Conservation (phyloP, 2,888 invertebrate species). For the Teleogryllus oceanicus region DNA sequence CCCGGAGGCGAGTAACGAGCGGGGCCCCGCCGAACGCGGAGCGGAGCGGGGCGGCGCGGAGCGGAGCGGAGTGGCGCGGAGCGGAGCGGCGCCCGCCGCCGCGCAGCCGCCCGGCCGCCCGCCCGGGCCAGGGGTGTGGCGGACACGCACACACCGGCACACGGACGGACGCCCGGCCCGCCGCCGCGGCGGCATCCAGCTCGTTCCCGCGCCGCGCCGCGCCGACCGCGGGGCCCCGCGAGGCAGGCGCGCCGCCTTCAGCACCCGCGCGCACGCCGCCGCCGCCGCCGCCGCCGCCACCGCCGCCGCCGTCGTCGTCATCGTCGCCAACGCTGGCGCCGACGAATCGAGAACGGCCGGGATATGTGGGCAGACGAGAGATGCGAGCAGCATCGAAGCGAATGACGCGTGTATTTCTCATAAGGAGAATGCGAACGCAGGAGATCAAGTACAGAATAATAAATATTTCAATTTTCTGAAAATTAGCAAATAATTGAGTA, state of each 20-base stretch:
- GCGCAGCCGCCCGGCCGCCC: not conserved
- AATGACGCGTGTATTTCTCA: too few relatives aligned
- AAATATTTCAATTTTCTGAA: too few relatives aligned
- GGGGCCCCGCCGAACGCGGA: not conserved
- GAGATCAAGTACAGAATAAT: too few relatives aligned
- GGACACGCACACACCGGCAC: slow-evolving; percentile 7
- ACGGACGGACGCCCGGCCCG: not conserved
- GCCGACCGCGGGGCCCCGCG: not conserved
- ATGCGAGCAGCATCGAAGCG: too few relatives aligned
- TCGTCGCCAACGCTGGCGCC: too few relatives aligned
- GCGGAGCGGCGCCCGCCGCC: not conserved
- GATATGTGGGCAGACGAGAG: too few relatives aligned
- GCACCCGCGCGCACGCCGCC: too few relatives aligned
- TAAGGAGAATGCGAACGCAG: too few relatives aligned
- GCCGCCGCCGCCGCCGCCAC: too few relatives aligned
- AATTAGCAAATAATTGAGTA: too few relatives aligned
- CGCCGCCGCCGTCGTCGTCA: too few relatives aligned
- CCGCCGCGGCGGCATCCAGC: not conserved
- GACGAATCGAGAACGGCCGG: too few relatives aligned
- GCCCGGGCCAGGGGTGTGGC: slow-evolving; percentile 4
- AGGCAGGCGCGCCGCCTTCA: not conserved
- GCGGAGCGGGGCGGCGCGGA: not conserved
- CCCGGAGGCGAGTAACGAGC: not conserved
- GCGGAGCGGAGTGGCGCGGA: not conserved
- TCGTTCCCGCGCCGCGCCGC: slow-evolving; percentile 2